Base-by-base conservation (phyloP, 2,113 vertebrate genomes). In the Solenodon paradoxus region DNA sequence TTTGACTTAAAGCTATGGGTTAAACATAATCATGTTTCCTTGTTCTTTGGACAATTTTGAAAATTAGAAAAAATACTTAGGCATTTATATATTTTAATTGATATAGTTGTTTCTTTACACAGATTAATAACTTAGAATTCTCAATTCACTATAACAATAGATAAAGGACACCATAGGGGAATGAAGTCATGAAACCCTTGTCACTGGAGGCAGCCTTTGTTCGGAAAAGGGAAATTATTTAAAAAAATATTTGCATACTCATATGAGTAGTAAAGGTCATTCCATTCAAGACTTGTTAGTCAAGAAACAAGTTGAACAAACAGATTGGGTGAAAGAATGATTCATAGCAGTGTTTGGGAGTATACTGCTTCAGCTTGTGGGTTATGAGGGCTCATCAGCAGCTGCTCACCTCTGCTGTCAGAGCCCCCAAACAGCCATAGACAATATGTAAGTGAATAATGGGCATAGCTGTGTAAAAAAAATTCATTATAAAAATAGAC, bases 11-110 rank as follows among this genome's bases (percentile, higher is more conserved):
- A 94, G 61, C 12, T 42, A 1, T 85, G 26, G 22, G 13, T 85
- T 91, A 85, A 85, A 88, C 57, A 69, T 55, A 71, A 35, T 87
- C 51, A 71, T 79, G 13, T 78, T 81, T 95, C 82, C 51, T 87
- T 94, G 26, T 0, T 78, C 32, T 92, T n/a, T 69, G 32, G 17
- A 20, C 45, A 80, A 66, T 78, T 30, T n/a, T 97, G 74, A 88
- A 81, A 96, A 80, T 72, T 74, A 32, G 40, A 13, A n/a, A 63
- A 49, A 11, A 95, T 38, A 26, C 30, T 47, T 47, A 72, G 11
- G 26, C 1, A 35, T 78, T 92, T 78, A 86, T 71, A 61, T 61
- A 28, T 81, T 95, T 20, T 78, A 59, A 7, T 45, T 88, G 32
- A 22, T 19, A 24, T 88, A 59, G 22, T 51, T 17, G 30, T 61